Evolutionary conservation across 2,113 vertebrate species (phyloP).

Genomic region (Halcyon malimbica): DNA sequence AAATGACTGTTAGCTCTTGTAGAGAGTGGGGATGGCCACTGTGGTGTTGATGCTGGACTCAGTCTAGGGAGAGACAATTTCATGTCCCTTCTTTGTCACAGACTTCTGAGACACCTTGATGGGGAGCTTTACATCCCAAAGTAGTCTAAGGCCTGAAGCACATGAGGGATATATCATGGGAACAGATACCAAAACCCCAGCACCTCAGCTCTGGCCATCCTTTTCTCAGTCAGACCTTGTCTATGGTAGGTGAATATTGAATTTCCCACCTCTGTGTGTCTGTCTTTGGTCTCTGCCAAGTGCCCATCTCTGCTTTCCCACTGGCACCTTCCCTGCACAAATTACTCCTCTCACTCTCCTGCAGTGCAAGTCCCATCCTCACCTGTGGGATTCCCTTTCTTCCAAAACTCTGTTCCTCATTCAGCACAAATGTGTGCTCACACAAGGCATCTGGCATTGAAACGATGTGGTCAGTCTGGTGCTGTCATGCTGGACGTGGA

Average conservation of each 20-base stretch:
- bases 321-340: background rate
- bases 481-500: background rate
- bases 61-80: background rate
- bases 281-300: background rate
- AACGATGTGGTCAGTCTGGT: background rate
- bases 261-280: background rate
- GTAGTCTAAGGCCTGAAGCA: background rate
- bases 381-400: background rate
- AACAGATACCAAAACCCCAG: background rate
- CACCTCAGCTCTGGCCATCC: background rate
- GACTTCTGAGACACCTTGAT: background rate
- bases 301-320: accelerated
- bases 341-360: background rate
- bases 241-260: background rate
- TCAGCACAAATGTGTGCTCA: background rate
- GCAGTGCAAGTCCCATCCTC: background rate
- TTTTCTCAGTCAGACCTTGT: background rate
- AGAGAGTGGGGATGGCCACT: background rate
- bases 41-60: background rate
- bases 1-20: background rate
- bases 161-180: background rate
- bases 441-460: background rate
- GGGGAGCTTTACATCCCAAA: background rate
- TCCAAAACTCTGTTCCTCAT: background rate
- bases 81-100: background rate